A percentile compares a stretch with the other conserved stretches of the same genome.
These are phyloP conservation scores for Stomatorhinus walkeri DNA, from an alignment of 2,797 vertebrate genomes.

Conservation along the genomic window DNA sequence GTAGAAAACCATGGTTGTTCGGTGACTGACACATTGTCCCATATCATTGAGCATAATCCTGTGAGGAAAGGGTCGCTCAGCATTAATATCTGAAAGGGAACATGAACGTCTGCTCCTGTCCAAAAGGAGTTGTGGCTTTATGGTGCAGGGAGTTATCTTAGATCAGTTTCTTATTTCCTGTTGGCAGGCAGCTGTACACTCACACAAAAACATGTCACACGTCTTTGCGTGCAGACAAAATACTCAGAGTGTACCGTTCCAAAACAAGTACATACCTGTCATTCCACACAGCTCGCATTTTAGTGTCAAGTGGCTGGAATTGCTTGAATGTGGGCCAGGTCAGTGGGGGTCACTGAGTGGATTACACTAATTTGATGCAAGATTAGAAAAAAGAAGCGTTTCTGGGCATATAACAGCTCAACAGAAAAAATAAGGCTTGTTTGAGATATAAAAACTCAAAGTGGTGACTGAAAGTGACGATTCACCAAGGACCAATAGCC, in stretches of 20 bases:
- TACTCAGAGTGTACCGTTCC: conserved; percentile 29
- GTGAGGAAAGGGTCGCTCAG: neutral
- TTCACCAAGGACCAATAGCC: neutral
- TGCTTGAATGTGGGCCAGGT: conserved; percentile 25
- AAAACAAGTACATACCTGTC: conserved; percentile 35
- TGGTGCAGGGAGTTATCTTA: neutral
- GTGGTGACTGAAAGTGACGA: conserved; percentile 11
- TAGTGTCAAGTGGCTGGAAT: conserved; percentile 29
- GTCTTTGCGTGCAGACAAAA: conserved; percentile 39
- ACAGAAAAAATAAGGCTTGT: neutral
- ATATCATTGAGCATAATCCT: neutral
- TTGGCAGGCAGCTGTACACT: conserved; percentile 7
- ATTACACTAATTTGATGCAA: conserved; percentile 31
- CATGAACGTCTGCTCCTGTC: neutral
- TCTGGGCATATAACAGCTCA: conserved; percentile 6
- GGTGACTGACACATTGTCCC: neutral
- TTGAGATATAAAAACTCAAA: conserved; percentile 2
- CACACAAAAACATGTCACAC: conserved; percentile 33
- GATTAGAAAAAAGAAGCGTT: conserved; percentile 22
- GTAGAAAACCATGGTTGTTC: neutral
- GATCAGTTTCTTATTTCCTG: conserved; percentile 9
- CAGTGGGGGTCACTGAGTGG: conserved; percentile 27
- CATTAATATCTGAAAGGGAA: neutral
- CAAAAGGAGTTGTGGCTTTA: neutral
- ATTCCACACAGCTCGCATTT: conserved; percentile 35